Percentiles rank a stretch among this genome's conserved stretches.
These are phyloP conservation scores for Leptopilina boulardi DNA, from an alignment of 1,140 invertebrate genomes.

Conservation along the genomic window DNA sequence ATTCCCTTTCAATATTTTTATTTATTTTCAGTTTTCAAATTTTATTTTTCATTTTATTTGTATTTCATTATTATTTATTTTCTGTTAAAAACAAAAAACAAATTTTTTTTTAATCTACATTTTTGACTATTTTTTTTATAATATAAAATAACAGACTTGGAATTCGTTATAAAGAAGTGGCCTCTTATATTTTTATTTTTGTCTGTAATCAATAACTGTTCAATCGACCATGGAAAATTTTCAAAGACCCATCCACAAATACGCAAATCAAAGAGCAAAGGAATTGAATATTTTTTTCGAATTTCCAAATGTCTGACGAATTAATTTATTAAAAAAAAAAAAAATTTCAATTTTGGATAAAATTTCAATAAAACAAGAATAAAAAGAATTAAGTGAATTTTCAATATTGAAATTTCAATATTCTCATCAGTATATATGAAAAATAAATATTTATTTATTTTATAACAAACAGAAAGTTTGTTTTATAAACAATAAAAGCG, in stretches of 20 bases:
- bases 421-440: too few relatives aligned
- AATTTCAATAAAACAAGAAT: not conserved
- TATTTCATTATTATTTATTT: too few relatives aligned
- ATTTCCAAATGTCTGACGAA: not conserved
- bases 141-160: not conserved
- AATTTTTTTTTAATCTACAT: too few relatives aligned
- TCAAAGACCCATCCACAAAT: slow-evolving; percentile 40
- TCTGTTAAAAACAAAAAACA: too few relatives aligned
- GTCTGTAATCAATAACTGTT: slow-evolving; percentile 56
- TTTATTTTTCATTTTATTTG: too few relatives aligned
- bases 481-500: too few relatives aligned
- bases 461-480: too few relatives aligned
- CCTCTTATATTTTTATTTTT: slow-evolving; percentile 51
- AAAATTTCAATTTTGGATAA: too few relatives aligned
- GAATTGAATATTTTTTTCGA: not conserved
- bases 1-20: not conserved
- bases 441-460: too few relatives aligned
- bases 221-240: slow-evolving; percentile 53
- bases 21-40: too few relatives aligned
- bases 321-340: not conserved
- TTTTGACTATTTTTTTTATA: not conserved
- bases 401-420: too few relatives aligned
- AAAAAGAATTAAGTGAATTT: too few relatives aligned
- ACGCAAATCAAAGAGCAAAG: slow-evolving; percentile 23
- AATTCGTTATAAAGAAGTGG: slow-evolving; percentile 42